Percentiles rank a stretch among this genome's conserved stretches.
Conservation (phyloP, 2,888 invertebrate species). For the Caenorhabditis angaria region DNA sequence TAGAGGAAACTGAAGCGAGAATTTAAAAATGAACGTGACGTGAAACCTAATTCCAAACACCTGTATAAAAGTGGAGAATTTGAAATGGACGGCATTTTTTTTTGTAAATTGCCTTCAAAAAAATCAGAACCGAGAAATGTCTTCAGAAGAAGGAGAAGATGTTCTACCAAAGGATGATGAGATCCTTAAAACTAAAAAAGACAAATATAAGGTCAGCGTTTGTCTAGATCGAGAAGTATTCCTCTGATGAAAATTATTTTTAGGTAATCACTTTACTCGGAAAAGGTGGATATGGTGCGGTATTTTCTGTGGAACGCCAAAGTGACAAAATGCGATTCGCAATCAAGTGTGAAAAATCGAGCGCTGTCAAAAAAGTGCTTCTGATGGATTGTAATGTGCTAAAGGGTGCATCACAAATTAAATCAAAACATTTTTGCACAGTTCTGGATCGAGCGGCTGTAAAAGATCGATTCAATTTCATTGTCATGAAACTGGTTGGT, state of each 20-base stretch:
- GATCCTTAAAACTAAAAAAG: conserved; percentile 39
- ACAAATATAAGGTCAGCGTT: conserved; percentile 43
- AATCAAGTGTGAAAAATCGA: conserved; percentile 59
- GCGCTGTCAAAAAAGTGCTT: conserved; percentile 51
- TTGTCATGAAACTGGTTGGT: conserved; percentile 65
- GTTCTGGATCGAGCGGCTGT: conserved; percentile 59
- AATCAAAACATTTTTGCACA: conserved; percentile 57
- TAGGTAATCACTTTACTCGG: conserved; percentile 54
- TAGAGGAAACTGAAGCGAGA: no score
- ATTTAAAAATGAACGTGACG: no score
- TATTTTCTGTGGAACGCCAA: conserved; percentile 50
- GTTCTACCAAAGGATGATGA: conserved; percentile 51
- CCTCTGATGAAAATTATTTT: not conserved
- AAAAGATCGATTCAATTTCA: conserved; percentile 54
- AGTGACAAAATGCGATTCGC: conserved; percentile 52
- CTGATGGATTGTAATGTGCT: conserved; percentile 63
- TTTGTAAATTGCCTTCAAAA: no score
- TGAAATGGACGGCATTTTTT: no score
- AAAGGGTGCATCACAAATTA: conserved; percentile 51
- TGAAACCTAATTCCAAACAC: no score
- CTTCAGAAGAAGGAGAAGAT: conserved; percentile 42
- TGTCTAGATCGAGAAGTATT: not conserved
- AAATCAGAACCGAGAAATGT: conserved; percentile 20
- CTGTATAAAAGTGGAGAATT: no score
- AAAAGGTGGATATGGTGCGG: conserved; percentile 64